phyloP scores from a whole-genome alignment of 2,888 invertebrate species.

The Uloborus plumipes region DNA sequence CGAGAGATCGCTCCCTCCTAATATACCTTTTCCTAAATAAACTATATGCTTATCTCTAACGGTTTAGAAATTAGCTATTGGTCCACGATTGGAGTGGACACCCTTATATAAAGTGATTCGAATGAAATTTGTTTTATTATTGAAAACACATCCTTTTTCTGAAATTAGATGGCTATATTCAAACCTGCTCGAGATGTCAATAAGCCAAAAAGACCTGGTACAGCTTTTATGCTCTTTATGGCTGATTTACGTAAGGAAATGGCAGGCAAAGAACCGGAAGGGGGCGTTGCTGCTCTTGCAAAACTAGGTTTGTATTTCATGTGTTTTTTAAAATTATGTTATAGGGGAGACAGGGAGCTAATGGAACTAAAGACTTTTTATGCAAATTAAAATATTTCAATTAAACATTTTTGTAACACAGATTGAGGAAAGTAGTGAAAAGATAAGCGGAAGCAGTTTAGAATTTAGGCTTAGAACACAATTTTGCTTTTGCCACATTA shows the following conservation, averaged over 20 bases:
- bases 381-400: neutral
- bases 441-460: no score
- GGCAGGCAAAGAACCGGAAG: conserved; percentile 68
- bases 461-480: no score
- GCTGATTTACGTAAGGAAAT: conserved; percentile 70
- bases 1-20: no score
- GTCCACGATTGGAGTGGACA: no score
- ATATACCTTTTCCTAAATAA: no score
- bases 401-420: no score
- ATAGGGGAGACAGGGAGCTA: neutral
- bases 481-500: no score
- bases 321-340: neutral
- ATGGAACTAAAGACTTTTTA: no score
- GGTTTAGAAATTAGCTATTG: no score
- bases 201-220: conserved; percentile 69
- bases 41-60: no score
- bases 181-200: conserved; percentile 68
- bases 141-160: neutral
- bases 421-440: no score
- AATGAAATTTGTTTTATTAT: no score
- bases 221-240: conserved; percentile 71
- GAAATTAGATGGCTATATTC: conserved; percentile 68
- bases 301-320: conserved; percentile 62
- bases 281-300: conserved; percentile 68
- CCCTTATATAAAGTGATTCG: neutral